These are phyloP conservation scores for Entomyzon cyanotis DNA, from an alignment of 2,113 vertebrate species.

Conservation along the genomic window DNA sequence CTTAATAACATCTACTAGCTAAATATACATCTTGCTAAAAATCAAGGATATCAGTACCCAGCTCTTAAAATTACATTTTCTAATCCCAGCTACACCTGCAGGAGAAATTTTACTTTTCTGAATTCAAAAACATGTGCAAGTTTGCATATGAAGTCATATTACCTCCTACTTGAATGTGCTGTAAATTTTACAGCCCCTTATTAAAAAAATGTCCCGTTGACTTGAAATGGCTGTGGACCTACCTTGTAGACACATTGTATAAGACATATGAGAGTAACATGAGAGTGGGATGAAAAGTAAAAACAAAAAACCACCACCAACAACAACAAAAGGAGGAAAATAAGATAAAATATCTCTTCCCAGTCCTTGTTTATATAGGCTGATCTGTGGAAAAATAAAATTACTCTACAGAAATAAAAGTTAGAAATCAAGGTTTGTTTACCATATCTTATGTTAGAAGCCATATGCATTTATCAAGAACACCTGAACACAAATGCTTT, in stretches of 20 bases:
- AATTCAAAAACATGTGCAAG: not conserved
- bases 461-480: not conserved
- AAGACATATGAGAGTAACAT: not conserved
- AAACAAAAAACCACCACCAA: not conserved
- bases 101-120: not conserved
- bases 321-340: not conserved
- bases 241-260: not conserved
- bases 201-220: not conserved
- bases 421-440: not conserved
- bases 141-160: not conserved
- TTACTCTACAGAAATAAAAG: not conserved
- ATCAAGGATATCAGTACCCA: fast-evolving
- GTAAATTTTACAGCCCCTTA: not conserved
- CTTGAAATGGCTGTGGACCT: not conserved
- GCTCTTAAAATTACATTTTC: not conserved
- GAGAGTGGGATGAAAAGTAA: not conserved
- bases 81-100: not conserved
- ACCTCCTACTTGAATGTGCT: not conserved
- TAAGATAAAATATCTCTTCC: not conserved
- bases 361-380: not conserved
- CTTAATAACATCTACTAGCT: not conserved
- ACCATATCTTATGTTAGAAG: not conserved
- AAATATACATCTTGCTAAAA: not conserved
- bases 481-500: not conserved
- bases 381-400: not conserved